These are phyloP conservation scores for Lithodes maja DNA, from an alignment of 2,888 invertebrate species.

Conservation along the genomic window DNA sequence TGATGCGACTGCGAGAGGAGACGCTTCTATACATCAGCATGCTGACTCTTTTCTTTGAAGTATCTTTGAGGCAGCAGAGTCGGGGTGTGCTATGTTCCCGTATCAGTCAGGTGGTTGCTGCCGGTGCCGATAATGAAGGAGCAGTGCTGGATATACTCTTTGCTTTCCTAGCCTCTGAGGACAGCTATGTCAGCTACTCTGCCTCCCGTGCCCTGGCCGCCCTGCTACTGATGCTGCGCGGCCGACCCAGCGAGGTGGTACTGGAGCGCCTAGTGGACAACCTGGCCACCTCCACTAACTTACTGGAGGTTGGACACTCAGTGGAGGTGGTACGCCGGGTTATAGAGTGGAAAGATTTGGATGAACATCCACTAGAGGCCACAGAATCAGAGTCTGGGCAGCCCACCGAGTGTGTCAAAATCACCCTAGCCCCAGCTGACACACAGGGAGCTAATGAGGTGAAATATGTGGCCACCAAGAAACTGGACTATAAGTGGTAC, in stretches of 20 bases:
- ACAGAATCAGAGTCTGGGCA: constrained; percentile 74
- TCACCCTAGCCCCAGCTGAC: constrained; percentile 76
- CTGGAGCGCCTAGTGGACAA: constrained; percentile 63
- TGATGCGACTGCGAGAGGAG: constrained; percentile 59
- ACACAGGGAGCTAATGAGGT: constrained; percentile 77
- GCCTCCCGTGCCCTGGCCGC: constrained; percentile 63
- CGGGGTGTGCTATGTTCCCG: constrained; percentile 69
- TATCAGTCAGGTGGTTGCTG: constrained; percentile 68
- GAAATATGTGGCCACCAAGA: constrained; percentile 89
- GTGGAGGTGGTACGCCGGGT: constrained; percentile 83
- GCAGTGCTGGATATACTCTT: constrained; percentile 66
- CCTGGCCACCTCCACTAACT: constrained; percentile 56
- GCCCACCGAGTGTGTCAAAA: constrained; percentile 73
- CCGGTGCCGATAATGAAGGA: constrained; percentile 69
- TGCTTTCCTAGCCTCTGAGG: constrained; percentile 64
- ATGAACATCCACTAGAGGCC: constrained; percentile 83
- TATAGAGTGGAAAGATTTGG: constrained; percentile 90
- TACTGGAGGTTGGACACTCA: constrained; percentile 67
- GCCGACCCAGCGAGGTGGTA: constrained; percentile 60
- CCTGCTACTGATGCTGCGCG: constrained; percentile 64
- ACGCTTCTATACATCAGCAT: constrained; percentile 66
- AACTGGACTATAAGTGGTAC: constrained; percentile 89
- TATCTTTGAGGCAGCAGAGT: constrained; percentile 65
- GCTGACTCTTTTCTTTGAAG: constrained; percentile 68
- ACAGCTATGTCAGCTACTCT: constrained; percentile 67